These are phyloP conservation scores for Limnephilus lunatus DNA, from an alignment of 2,888 invertebrate species.

Conservation along the genomic window DNA sequence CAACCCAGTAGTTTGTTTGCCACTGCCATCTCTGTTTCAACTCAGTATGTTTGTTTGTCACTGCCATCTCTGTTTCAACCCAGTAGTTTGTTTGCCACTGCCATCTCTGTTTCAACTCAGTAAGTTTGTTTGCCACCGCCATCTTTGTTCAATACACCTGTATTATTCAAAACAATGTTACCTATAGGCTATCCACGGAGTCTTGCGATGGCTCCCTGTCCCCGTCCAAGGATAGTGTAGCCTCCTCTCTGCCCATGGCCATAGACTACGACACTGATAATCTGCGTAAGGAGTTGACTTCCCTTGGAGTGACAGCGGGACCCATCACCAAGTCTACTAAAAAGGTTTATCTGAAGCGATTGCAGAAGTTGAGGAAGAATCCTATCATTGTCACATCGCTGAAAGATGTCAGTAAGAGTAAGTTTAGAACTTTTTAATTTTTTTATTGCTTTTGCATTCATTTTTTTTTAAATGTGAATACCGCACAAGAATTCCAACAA, in stretches of 20 bases:
- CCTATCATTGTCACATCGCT: constrained; percentile 68
- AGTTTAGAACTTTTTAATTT: constrained; percentile 24
- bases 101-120: too few species aligned
- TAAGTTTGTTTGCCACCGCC: too few species aligned
- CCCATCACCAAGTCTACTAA: constrained; percentile 89
- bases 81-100: too few species aligned
- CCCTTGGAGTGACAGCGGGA: constrained; percentile 85
- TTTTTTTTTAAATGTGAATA: not conserved
- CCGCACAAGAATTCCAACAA: too few species aligned
- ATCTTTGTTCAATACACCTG: not conserved
- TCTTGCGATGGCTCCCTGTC: constrained; percentile 31
- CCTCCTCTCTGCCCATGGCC: constrained; percentile 79
- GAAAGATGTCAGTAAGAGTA: constrained; percentile 52
- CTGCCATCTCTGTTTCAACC: too few species aligned
- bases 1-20: too few species aligned
- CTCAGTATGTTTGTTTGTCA: too few species aligned
- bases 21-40: too few species aligned
- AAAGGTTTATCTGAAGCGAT: constrained; percentile 85
- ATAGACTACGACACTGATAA: constrained; percentile 83
- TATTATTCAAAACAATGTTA: not conserved
- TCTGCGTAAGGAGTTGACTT: constrained; percentile 80
- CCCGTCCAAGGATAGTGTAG: constrained; percentile 71
- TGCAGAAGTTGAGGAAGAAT: constrained; percentile 79
- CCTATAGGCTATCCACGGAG: constrained; percentile 7
- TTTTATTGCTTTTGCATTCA: not conserved